Conservation (phyloP, 2,113 vertebrate species). For the Probosciger aterrimus region DNA sequence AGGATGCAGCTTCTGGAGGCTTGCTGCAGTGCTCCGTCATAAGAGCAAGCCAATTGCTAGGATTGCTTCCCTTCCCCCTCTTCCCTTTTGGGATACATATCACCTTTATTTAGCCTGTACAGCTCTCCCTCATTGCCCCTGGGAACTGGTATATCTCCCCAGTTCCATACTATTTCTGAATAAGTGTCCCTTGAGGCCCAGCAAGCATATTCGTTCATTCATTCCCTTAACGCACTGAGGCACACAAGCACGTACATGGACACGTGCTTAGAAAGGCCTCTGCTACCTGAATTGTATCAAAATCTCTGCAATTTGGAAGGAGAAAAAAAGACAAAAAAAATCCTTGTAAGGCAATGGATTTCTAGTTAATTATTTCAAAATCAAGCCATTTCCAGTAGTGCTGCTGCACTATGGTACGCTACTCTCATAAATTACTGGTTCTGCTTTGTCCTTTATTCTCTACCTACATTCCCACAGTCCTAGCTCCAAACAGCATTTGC, state of each 20-base stretch:
- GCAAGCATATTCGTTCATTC: conserved; percentile 52
- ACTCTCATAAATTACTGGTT: conserved; percentile 18
- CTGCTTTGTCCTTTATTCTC: conserved; percentile 50
- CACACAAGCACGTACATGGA: neutral
- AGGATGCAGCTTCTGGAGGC: conserved; percentile 32
- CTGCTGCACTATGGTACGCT: neutral
- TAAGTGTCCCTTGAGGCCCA: conserved; percentile 23
- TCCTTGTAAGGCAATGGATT: neutral
- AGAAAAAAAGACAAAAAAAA: neutral
- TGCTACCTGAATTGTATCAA: conserved; percentile 43
- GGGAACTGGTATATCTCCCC: conserved; percentile 37
- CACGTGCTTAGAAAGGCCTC: neutral
- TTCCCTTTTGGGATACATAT: conserved; percentile 4
- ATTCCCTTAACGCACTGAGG: conserved; percentile 16
- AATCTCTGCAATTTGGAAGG: neutral
- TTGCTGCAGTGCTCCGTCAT: conserved; percentile 58
- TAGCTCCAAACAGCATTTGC: neutral
- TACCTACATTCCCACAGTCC: conserved; percentile 58
- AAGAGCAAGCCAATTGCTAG: conserved; percentile 10
- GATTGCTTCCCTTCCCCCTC: conserved; percentile 25
- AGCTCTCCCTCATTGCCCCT: conserved; percentile 17
- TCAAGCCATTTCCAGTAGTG: neutral
- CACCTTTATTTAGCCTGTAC: conserved; percentile 58
- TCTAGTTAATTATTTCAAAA: conserved; percentile 38
- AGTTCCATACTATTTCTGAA: conserved; percentile 52